phyloP scores from a whole-genome alignment of 2,888 invertebrate genomes.

The Lasioglossum vierecki region DNA sequence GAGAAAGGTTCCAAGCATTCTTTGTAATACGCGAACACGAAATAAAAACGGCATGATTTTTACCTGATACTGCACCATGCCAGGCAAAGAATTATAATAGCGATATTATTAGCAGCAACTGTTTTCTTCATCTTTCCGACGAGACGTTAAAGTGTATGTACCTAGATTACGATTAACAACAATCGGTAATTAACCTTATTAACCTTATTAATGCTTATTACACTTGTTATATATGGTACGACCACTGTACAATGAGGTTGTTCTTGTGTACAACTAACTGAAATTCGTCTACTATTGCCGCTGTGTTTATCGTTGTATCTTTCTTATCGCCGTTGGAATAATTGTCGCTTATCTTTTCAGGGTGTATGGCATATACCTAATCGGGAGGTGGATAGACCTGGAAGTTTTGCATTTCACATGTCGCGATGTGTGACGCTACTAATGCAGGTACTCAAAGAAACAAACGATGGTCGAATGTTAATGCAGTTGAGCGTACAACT shows the following conservation, averaged over 20 bases:
- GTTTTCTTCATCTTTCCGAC: constrained; percentile 1
- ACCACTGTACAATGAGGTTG: no score
- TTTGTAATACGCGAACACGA: background rate
- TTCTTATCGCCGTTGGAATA: background rate
- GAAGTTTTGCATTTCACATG: constrained; percentile 96
- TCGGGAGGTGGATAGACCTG: constrained; percentile 95
- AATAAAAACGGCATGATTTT: constrained; percentile 6
- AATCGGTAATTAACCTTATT: background rate
- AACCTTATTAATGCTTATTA: no score
- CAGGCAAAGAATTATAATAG: constrained; percentile 15
- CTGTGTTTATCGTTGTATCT: background rate
- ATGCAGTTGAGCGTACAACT: constrained; percentile 92
- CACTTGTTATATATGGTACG: no score
- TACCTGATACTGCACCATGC: constrained; percentile 49
- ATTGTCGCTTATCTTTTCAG: constrained; percentile 81
- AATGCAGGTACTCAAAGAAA: constrained; percentile 91
- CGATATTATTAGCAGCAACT: background rate
- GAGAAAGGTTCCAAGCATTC: background rate
- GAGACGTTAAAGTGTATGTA: background rate
- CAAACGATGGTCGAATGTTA: constrained; percentile 91
- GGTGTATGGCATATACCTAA: constrained; percentile 97
- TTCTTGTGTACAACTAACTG: background rate
- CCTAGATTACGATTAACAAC: background rate
- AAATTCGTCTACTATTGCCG: background rate
- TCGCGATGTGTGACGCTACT: constrained; percentile 92